Percentiles rank a stretch among this genome's conserved stretches.
phyloP scores from a whole-genome alignment of 1,140 invertebrate genomes.

The Euschistus heros region DNA sequence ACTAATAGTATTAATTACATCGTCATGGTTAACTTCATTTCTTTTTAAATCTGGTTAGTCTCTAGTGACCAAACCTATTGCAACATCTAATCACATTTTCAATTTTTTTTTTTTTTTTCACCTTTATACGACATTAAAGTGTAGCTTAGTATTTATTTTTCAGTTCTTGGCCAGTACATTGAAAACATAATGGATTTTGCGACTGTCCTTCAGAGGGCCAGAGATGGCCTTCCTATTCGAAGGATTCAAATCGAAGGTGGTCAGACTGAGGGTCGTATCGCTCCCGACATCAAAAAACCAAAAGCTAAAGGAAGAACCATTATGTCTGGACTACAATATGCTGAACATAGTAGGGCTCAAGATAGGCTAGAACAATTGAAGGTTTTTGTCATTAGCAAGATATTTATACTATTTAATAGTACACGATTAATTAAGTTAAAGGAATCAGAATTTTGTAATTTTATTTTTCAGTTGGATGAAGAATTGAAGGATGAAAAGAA shows the following conservation, averaged over 20 bases:
- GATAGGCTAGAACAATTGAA: constrained; percentile 3
- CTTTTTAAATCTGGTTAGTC: too few relatives aligned
- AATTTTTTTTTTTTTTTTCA: too few relatives aligned
- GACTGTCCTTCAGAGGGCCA: not conserved
- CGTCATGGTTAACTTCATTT: too few relatives aligned
- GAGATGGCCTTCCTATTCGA: not conserved
- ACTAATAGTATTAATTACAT: too few relatives aligned
- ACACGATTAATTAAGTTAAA: not conserved
- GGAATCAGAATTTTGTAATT: not conserved
- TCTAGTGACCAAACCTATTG: too few relatives aligned
- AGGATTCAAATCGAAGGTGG: constrained; percentile 10
- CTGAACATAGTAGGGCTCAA: not conserved
- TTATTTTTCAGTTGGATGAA: constrained; percentile 8
- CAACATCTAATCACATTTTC: too few relatives aligned
- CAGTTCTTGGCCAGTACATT: too few relatives aligned
- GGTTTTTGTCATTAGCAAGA: not conserved
- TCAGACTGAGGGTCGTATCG: constrained; percentile 1
- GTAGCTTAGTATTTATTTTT: too few relatives aligned
- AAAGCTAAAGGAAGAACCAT: not conserved
- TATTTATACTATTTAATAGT: not conserved
- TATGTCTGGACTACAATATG: constrained; percentile 1
- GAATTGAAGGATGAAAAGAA: not conserved
- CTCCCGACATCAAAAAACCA: not conserved
- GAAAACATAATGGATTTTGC: not conserved
- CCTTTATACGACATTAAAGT: too few relatives aligned